Conservation (phyloP, 2,888 invertebrate species). For the Mactromeris polynyma region DNA sequence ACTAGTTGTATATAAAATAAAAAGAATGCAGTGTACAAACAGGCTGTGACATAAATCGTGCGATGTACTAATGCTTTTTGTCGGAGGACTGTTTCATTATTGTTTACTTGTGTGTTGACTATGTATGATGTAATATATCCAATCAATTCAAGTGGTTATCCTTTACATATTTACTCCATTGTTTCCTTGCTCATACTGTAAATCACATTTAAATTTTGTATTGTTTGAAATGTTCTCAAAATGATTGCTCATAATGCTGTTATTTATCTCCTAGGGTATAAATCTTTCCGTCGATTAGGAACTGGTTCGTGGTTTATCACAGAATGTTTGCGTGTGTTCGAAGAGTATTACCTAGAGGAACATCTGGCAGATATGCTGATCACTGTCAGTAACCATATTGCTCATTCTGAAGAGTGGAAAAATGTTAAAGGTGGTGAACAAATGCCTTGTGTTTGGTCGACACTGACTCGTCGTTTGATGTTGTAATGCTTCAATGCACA, state of each 20-base stretch:
- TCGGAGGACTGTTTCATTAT: too few species aligned
- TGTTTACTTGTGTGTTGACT: too few species aligned
- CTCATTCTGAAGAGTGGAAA: slow-evolving; percentile 28
- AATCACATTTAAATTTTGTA: too few species aligned
- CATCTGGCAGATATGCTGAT: slow-evolving; percentile 73
- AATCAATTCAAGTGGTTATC: too few species aligned
- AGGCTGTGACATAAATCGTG: too few species aligned
- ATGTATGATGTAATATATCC: too few species aligned
- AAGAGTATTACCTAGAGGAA: slow-evolving; percentile 18
- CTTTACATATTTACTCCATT: too few species aligned
- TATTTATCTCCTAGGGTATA: slow-evolving; percentile 29
- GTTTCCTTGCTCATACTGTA: too few species aligned
- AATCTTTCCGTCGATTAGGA: slow-evolving; percentile 37
- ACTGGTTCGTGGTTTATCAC: slow-evolving; percentile 69
- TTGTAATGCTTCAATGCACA: background rate
- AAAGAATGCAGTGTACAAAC: too few species aligned
- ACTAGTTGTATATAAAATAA: too few species aligned
- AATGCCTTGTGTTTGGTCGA: slow-evolving; percentile 71
- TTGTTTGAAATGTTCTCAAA: too few species aligned
- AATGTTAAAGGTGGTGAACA: slow-evolving; percentile 45
- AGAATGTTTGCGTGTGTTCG: slow-evolving; percentile 55
- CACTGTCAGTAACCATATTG: slow-evolving; percentile 60
- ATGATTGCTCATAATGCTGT: background rate
- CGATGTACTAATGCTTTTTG: too few species aligned
- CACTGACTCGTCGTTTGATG: slow-evolving; percentile 64